Evolutionary conservation across 2,797 vertebrate genomes (phyloP), one percentile per base, ranked within the genome.

Genomic region (Zenarchopterus dispar): DNA sequence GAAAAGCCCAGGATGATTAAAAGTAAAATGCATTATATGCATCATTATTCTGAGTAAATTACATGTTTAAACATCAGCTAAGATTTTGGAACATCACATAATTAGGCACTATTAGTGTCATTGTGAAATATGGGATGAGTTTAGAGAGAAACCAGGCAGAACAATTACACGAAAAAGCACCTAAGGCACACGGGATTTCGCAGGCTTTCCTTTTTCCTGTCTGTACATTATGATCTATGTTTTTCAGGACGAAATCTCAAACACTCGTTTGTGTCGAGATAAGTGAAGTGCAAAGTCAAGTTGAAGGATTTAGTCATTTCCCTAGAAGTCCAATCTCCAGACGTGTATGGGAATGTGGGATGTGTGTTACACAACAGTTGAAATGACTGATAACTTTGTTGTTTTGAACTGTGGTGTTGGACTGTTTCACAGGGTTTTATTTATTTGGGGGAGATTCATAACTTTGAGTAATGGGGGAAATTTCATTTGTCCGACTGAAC

Each of bases 21-120:
- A 84, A 81, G 68, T 70, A 75, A 78, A 80, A 85, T 56, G 56
- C 76, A 83, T 88, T 79, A 78, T 69, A 81, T 82, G 85, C 86
- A 46, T 69, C 75, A 89, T 85, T 88, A 78, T 81, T 59, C 73
- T 22, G 55, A 67, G 67, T 80, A 77, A 90, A 90, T 86, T 62
- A 77, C 77, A 86, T 76, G 76, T 88, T 90, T 82, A 85, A 85
- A 91, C 80, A 87, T 64, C 63, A 84, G 75, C 78, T 63, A 68
- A 70, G 67, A 79, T 78, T 88, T 84, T 77, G 75, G 58, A 78
- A 56, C 73, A 74, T 82, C 72, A 84, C 78, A 85, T 80, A 84
- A 89, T 88, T 77, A 82, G 67, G 67, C 70, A 46, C 89, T 81
- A 87, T 90, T 88, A 80, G 81, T 70, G 80, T 79, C 77, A 73